phyloP scores from a whole-genome alignment of 2,797 vertebrate genomes.

The Tolypeutes matacus region DNA sequence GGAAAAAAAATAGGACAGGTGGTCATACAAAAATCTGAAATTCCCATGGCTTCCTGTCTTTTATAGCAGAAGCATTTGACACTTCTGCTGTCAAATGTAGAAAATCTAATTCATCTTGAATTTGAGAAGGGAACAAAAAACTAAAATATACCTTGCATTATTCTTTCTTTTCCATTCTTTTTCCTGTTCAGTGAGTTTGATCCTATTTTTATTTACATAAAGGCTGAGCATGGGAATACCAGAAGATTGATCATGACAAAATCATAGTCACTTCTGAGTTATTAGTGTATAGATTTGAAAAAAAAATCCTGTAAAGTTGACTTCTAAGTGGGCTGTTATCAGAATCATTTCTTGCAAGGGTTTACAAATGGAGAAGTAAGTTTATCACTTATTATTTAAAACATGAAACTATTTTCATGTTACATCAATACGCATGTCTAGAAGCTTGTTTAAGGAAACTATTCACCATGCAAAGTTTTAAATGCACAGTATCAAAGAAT shows the following conservation, averaged over 20 bases:
- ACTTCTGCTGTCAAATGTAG: slow-evolving; percentile 49
- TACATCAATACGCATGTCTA: slow-evolving; percentile 86
- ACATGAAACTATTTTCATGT: slow-evolving; percentile 85
- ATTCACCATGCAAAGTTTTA: slow-evolving; percentile 90
- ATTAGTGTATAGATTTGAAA: slow-evolving; percentile 69
- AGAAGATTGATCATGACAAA: not conserved
- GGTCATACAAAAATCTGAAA: slow-evolving; percentile 21
- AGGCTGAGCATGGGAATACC: not conserved
- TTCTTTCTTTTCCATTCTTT: slow-evolving; percentile 58
- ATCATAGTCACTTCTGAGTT: not conserved
- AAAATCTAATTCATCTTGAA: slow-evolving; percentile 53
- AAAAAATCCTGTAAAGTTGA: slow-evolving; percentile 64
- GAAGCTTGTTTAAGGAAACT: slow-evolving; percentile 89
- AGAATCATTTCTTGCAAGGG: slow-evolving; percentile 72
- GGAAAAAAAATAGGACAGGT: slow-evolving; percentile 54
- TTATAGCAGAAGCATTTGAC: not conserved
- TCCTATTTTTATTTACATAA: not conserved
- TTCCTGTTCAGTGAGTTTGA: slow-evolving; percentile 29
- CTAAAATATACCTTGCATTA: slow-evolving; percentile 2
- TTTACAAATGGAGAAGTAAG: slow-evolving; percentile 80
- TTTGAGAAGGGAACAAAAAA: slow-evolving; percentile 47
- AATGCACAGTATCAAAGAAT: slow-evolving; percentile 93
- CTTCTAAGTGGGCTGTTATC: slow-evolving; percentile 71
- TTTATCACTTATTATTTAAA: slow-evolving; percentile 84
- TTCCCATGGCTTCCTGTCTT: slow-evolving; percentile 39